A percentile compares a stretch with the other conserved stretches of the same genome.
phyloP scores from a whole-genome alignment of 2,888 invertebrate species.

The Drosophila acutilabella region DNA sequence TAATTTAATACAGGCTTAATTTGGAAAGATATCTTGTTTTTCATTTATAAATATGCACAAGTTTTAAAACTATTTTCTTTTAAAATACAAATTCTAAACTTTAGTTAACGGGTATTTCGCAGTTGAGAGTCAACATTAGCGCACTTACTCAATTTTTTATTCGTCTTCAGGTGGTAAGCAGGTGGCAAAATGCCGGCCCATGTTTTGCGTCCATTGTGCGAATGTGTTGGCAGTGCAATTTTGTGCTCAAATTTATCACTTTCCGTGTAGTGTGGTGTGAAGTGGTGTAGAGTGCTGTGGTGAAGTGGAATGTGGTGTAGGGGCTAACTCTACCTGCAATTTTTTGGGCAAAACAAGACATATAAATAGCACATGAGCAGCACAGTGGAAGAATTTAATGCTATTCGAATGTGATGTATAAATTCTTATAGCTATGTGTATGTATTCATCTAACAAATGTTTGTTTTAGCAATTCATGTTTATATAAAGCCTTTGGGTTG shows the following conservation, averaged over 20 bases:
- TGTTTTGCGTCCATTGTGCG: slow-evolving; percentile 33
- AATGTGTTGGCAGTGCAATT: slow-evolving; percentile 52
- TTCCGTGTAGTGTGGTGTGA: slow-evolving; percentile 9
- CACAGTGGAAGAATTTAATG: slow-evolving; percentile 4
- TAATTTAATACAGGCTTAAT: too few species aligned
- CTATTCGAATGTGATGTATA: slow-evolving; percentile 13
- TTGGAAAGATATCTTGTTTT: too few species aligned
- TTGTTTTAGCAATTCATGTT: neutral
- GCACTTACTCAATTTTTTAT: slow-evolving; percentile 14
- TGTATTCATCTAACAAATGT: neutral
- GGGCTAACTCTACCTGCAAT: slow-evolving; percentile 18
- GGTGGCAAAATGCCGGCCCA: slow-evolving; percentile 32
- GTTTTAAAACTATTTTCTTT: too few species aligned
- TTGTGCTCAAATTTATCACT: slow-evolving; percentile 53
- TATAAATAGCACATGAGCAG: slow-evolving; percentile 27
- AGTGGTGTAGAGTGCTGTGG: neutral
- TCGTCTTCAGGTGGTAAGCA: slow-evolving; percentile 23
- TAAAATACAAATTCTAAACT: neutral
- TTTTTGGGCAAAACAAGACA: slow-evolving; percentile 19
- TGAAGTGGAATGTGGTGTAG: neutral
- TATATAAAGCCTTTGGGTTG: neutral
- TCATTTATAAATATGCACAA: too few species aligned
- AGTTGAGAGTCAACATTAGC: neutral
- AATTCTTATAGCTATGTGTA: neutral
- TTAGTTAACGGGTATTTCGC: neutral